Percentiles rank a stretch among this genome's conserved stretches.
These are phyloP conservation scores for Clamator glandarius DNA, from an alignment of 2,797 vertebrate genomes.

Conservation along the genomic window DNA sequence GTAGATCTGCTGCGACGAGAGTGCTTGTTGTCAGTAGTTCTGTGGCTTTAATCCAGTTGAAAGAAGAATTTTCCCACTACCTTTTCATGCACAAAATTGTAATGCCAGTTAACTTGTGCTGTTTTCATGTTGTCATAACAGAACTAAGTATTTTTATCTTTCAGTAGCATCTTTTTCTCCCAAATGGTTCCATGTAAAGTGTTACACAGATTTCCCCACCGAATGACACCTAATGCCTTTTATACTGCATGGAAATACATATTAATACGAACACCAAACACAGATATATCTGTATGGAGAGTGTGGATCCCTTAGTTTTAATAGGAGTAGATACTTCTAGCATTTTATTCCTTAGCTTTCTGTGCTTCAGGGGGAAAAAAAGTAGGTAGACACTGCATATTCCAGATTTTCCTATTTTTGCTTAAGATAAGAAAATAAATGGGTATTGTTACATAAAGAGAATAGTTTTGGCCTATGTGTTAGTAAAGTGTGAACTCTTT, in stretches of 20 bases:
- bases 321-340: neutral
- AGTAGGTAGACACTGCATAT: neutral
- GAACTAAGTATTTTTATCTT: neutral
- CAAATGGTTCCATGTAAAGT: neutral
- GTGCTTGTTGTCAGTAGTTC: neutral
- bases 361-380: neutral
- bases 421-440: neutral
- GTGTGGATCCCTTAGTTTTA: neutral
- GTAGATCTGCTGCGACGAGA: neutral
- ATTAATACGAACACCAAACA: neutral
- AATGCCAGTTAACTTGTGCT: neutral
- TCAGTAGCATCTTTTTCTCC: neutral
- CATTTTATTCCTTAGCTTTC: neutral
- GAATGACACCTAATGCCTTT: neutral
- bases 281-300: neutral
- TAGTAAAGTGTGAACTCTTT: neutral
- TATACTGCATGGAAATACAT: neutral
- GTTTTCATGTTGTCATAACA: neutral
- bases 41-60: neutral
- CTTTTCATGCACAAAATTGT: neutral
- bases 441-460: neutral
- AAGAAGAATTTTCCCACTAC: neutral
- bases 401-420: neutral
- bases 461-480: neutral
- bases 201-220: neutral